These are phyloP conservation scores for Drosophila aff. DNA, from an alignment of 1,140 invertebrate species.

Conservation along the genomic window DNA sequence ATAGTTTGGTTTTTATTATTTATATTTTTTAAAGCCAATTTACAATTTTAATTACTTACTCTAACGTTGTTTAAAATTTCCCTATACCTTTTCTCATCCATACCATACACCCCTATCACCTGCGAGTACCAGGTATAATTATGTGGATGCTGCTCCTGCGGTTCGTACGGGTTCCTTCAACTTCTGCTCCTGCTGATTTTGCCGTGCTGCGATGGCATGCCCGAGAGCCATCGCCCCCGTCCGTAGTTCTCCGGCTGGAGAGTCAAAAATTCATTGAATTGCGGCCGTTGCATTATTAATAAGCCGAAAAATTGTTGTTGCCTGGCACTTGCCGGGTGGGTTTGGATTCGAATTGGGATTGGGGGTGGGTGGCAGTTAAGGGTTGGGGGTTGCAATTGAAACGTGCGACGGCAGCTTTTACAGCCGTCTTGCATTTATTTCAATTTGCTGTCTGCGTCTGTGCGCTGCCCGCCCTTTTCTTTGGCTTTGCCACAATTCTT, in stretches of 20 bases:
- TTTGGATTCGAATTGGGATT: neutral
- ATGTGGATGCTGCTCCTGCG: conserved; percentile 51
- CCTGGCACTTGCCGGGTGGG: conserved; percentile 50
- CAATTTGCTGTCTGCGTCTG: conserved; percentile 70
- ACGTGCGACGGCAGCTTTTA: conserved; percentile 79
- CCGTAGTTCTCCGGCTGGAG: conserved; percentile 46
- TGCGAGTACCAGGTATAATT: conserved; percentile 45
- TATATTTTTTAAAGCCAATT: no score
- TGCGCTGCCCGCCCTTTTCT: conserved; percentile 10
- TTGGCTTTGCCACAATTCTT: conserved; percentile 66
- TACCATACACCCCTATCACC: neutral
- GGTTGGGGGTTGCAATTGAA: conserved; percentile 64
- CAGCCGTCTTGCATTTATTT: conserved; percentile 81
- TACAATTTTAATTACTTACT: neutral
- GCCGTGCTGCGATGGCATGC: conserved; percentile 36
- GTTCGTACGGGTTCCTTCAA: neutral
- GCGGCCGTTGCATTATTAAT: conserved; percentile 83
- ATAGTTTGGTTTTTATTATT: neutral
- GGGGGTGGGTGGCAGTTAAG: neutral
- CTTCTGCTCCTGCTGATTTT: conserved; percentile 7
- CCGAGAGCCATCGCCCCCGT: conserved; percentile 19
- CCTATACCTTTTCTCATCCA: rapidly evolving
- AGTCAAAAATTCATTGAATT: conserved; percentile 84
- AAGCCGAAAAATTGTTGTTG: conserved; percentile 76
- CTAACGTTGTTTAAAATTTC: neutral